Base-by-base conservation (phyloP, 2,797 vertebrate species). In the Erpetoichthys calabaricus region DNA sequence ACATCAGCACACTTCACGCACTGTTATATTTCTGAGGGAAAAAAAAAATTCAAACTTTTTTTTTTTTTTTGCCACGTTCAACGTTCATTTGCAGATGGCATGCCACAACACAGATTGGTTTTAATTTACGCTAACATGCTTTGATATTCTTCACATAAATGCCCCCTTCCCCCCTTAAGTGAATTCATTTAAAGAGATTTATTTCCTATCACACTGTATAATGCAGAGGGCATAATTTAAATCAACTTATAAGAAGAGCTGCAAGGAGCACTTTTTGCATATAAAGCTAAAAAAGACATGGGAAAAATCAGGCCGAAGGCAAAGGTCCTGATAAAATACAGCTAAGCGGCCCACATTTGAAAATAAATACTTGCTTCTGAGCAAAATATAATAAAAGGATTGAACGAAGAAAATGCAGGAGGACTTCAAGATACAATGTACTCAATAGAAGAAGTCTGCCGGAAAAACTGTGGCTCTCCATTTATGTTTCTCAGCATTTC, bases 121-220 rank as follows among this genome's bases (percentile, higher is more conserved):
- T 81, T 80, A 74, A 82, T 84, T 84, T 81, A 81, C 80, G 77
- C 80, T 77, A 81, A 78, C 77, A 75, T 78, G 75, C 70, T 59
- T 62, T 71, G 65, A 60, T 61, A 64, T 67, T 71, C 70, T 63
- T 60, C 67, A 64, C 69, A 60, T 63, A 60, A 68, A 60, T 59
- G 47, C 47, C 7, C 7, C 47, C 60, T 62, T 65, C 63, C 62
- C 72, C 70, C 64, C 69, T 67, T 74, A 65, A 70, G 60, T 68
- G 64, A 72, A 68, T 81, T 81, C 70, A 81, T 80, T 76, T 74
- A 68, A 78, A 75, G 70, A 82, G 78, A 80, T 85, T 83, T 81
- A 83, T 85, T 77, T 81, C 79, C 80, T 76, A 80, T 79, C 77
- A 77, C 71, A 73, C 64, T 8, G 57, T 73, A 81, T 80, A 81